phyloP scores from a whole-genome alignment of 2,888 invertebrate species.

The Thumatha senex region DNA sequence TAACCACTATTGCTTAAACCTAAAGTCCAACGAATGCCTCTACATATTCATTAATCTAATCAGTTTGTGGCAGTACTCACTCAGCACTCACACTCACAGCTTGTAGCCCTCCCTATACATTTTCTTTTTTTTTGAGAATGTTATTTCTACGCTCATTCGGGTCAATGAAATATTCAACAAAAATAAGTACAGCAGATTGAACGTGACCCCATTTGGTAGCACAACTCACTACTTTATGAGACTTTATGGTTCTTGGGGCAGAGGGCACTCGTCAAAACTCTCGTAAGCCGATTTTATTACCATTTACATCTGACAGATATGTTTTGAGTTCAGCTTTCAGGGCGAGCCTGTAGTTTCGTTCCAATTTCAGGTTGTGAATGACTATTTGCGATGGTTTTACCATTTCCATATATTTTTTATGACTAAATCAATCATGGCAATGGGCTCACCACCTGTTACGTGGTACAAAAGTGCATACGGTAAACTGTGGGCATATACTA shows the following conservation, averaged over 20 bases:
- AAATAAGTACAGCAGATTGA: slow-evolving; percentile 19
- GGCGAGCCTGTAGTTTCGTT: not conserved
- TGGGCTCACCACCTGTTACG: too few relatives aligned
- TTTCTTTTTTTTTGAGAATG: not conserved
- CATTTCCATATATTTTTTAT: too few relatives aligned
- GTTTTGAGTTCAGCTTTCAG: slow-evolving; percentile 6
- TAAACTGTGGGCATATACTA: too few relatives aligned
- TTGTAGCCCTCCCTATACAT: too few relatives aligned
- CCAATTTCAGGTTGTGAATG: not conserved
- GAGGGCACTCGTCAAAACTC: slow-evolving; percentile 15
- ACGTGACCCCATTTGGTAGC: slow-evolving; percentile 19
- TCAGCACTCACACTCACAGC: too few relatives aligned
- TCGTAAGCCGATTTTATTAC: slow-evolving; percentile 28
- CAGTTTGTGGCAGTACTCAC: too few relatives aligned
- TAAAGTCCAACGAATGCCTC: too few relatives aligned
- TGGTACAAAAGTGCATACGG: too few relatives aligned
- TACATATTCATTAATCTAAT: too few relatives aligned
- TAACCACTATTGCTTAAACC: too few relatives aligned
- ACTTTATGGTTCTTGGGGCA: not conserved
- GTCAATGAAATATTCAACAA: slow-evolving; percentile 12
- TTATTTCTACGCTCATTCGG: not conserved
- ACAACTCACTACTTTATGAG: slow-evolving; percentile 15
- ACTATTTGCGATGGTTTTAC: not conserved
- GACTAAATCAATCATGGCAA: too few relatives aligned
- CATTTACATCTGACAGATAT: slow-evolving; percentile 15